Percentiles rank a stretch among this genome's conserved stretches.
phyloP scores from a whole-genome alignment of 2,113 vertebrate species.

The Toxotes chatareus region DNA sequence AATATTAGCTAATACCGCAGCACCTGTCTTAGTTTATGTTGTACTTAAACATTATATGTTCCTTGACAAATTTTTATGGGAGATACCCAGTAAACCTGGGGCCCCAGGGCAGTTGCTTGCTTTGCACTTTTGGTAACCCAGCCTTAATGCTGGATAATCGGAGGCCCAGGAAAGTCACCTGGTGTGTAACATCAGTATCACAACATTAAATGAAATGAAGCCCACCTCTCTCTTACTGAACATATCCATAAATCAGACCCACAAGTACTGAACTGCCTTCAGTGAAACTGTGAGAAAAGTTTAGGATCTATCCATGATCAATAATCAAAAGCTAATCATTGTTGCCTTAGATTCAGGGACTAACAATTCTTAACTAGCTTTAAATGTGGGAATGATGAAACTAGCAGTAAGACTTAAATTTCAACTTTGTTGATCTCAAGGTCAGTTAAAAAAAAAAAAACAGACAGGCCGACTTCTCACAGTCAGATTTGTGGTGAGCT shows the following conservation, averaged over 20 bases:
- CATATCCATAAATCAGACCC: background rate
- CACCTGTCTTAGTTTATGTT: too few relatives aligned
- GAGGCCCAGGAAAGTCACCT: too few relatives aligned
- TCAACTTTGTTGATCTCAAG: background rate
- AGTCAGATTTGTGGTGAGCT: background rate
- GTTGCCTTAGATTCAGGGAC: background rate
- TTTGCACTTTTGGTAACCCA: background rate
- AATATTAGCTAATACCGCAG: too few relatives aligned
- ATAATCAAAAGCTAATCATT: background rate
- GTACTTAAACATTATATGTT: too few relatives aligned
- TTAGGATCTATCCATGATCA: background rate
- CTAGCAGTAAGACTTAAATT: background rate
- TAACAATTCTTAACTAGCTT: background rate
- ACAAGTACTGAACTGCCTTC: too few relatives aligned
- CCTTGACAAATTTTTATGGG: background rate
- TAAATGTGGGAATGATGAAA: background rate
- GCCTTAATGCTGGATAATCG: too few relatives aligned
- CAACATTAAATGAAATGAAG: too few relatives aligned
- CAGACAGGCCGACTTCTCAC: too few relatives aligned
- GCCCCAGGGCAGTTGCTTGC: background rate
- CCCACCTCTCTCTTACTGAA: too few relatives aligned
- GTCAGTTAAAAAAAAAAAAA: background rate
- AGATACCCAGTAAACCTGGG: background rate
- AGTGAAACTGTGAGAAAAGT: background rate
- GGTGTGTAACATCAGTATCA: too few relatives aligned